Conservation (phyloP, 2,797 vertebrate genomes). For the Sebastes taczanowskii region DNA sequence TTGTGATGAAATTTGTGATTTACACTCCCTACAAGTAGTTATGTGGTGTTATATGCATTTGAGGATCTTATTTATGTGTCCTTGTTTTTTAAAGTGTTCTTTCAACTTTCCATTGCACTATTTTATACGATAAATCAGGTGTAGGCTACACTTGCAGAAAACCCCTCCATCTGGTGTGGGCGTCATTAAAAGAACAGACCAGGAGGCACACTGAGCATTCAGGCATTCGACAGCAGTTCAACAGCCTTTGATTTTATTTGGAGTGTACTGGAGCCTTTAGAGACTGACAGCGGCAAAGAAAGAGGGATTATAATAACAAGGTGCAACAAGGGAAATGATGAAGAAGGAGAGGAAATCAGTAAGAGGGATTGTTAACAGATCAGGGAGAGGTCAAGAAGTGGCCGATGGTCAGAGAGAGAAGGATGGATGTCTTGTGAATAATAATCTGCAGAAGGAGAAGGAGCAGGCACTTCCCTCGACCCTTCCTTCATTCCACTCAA, state of each 20-base stretch:
- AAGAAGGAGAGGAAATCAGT: neutral
- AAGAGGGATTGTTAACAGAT: conserved; percentile 12
- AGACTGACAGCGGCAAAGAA: neutral
- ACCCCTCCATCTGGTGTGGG: conserved; percentile 10
- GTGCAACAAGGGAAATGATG: conserved; percentile 3
- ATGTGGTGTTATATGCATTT: neutral
- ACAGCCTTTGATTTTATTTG: conserved; percentile 23
- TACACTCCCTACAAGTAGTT: neutral
- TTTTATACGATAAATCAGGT: conserved; percentile 3
- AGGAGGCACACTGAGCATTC: conserved; percentile 1
- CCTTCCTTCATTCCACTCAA: conserved; percentile 31
- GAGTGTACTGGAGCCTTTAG: neutral
- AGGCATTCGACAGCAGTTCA: conserved; percentile 32
- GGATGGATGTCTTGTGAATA: conserved; percentile 24
- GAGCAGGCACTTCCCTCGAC: neutral
- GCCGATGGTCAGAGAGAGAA: neutral
- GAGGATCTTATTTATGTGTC: neutral
- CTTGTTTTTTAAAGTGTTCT: neutral
- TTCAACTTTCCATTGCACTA: neutral
- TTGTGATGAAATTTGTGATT: neutral
- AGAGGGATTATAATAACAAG: conserved; percentile 11
- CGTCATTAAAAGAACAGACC: conserved; percentile 26
- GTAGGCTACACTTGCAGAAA: neutral
- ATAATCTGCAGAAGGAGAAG: conserved; percentile 26
- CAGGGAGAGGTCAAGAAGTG: conserved; percentile 26